phyloP scores from a whole-genome alignment of 2,797 vertebrate genomes.

The Pampus argenteus region DNA sequence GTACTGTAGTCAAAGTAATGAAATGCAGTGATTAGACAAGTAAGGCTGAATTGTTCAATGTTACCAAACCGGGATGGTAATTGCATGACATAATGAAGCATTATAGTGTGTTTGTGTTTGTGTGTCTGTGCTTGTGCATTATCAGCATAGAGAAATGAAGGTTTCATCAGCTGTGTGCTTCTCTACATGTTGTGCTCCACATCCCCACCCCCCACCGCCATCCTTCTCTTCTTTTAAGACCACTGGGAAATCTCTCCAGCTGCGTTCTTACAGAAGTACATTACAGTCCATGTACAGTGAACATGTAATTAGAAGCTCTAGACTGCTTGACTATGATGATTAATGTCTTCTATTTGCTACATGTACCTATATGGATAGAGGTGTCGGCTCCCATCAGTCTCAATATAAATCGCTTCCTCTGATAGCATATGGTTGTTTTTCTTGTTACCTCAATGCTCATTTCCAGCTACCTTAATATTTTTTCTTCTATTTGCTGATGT shows the following conservation, averaged over 20 bases:
- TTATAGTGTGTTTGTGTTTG: background rate
- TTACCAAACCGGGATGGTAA: conserved; percentile 42
- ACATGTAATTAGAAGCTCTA: conserved; percentile 66
- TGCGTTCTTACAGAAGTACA: conserved; percentile 35
- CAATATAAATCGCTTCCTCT: conserved; percentile 59
- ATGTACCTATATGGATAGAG: conserved; percentile 65
- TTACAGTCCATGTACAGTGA: conserved; percentile 47
- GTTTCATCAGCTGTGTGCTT: conserved; percentile 32
- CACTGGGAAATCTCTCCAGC: conserved; percentile 61
- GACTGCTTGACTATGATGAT: conserved; percentile 62
- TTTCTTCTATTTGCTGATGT: conserved; percentile 31
- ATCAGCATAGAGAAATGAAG: conserved; percentile 16
- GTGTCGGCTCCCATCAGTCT: conserved; percentile 59
- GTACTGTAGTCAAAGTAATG: conserved; percentile 50
- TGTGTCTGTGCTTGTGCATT: conserved; percentile 15
- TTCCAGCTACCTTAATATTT: conserved; percentile 33
- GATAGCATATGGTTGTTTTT: conserved; percentile 48
- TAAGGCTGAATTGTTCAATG: conserved; percentile 35
- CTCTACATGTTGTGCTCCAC: conserved; percentile 36
- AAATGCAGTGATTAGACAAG: conserved; percentile 47
- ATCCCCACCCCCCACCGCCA: background rate
- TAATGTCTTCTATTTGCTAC: conserved; percentile 68
- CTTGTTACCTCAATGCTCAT: conserved; percentile 18
- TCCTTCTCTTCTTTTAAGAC: conserved; percentile 33
- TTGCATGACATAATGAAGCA: conserved; percentile 45